These are phyloP conservation scores for Mormoops blainvillei DNA, from an alignment of 2,113 vertebrate genomes.

Conservation along the genomic window DNA sequence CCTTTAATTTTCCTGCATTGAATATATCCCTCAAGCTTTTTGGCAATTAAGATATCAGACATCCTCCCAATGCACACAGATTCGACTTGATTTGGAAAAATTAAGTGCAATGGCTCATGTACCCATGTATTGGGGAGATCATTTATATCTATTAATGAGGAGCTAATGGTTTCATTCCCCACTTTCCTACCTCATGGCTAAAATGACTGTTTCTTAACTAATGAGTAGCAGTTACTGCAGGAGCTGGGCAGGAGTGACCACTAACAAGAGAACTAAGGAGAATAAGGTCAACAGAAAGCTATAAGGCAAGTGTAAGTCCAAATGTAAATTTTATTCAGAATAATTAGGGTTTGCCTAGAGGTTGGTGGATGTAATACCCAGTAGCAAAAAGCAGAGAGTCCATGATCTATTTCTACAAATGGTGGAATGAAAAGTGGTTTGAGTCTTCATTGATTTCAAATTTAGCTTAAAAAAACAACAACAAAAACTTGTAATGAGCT, in stretches of 20 bases:
- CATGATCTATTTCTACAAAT: neutral
- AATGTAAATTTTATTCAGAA: neutral
- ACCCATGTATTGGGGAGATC: neutral
- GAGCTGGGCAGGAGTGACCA: neutral
- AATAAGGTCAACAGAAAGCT: neutral
- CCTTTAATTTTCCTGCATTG: neutral
- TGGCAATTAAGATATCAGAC: neutral
- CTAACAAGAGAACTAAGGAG: neutral
- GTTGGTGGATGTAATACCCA: neutral
- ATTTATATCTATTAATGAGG: neutral
- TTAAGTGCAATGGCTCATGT: neutral
- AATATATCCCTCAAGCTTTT: neutral
- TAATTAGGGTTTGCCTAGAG: neutral
- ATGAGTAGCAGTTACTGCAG: neutral
- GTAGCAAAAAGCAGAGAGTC: neutral
- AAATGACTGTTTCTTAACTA: neutral
- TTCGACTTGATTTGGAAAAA: constrained; percentile 5
- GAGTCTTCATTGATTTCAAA: neutral
- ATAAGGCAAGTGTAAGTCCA: neutral
- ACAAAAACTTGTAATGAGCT: neutral
- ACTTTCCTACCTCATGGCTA: neutral
- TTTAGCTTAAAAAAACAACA: neutral
- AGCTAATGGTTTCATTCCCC: neutral
- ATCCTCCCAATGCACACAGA: neutral
- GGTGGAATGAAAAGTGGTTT: neutral